These are phyloP conservation scores for Prunella strophiata DNA, from an alignment of 2,797 vertebrate species.

Conservation along the genomic window DNA sequence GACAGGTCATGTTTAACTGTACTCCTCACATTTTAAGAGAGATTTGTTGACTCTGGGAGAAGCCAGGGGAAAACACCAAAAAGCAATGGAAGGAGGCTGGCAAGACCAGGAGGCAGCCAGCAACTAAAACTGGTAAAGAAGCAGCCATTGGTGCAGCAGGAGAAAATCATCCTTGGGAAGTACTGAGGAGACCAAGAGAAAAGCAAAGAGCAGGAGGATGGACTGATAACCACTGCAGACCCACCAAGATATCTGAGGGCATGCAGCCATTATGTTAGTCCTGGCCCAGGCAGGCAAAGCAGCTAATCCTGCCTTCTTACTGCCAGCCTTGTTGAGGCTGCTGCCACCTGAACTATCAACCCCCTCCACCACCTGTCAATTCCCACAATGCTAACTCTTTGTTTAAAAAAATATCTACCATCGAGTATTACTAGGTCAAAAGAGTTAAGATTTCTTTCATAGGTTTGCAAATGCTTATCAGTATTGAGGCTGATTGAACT, in stretches of 20 bases:
- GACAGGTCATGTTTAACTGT: neutral
- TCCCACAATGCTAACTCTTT: neutral
- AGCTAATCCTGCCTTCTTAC: neutral
- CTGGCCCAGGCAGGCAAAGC: neutral
- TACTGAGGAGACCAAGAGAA: neutral
- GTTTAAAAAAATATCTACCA: neutral
- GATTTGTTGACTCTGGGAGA: neutral
- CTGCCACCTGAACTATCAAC: neutral
- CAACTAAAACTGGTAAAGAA: neutral
- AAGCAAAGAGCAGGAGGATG: neutral
- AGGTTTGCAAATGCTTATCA: neutral
- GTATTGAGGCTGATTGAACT: neutral
- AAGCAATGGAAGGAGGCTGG: neutral
- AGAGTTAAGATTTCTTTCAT: neutral
- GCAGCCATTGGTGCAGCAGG: neutral
- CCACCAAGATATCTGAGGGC: neutral
- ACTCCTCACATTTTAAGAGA: neutral
- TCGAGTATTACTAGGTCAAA: rapidly evolving
- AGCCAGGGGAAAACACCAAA: neutral
- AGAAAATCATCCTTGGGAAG: neutral
- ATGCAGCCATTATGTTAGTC: neutral
- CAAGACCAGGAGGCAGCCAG: neutral
- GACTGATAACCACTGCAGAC: neutral
- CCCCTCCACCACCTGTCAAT: neutral
- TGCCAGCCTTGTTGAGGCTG: neutral